phyloP scores from a whole-genome alignment of 2,113 vertebrate genomes.

The Urocolius indicus region DNA sequence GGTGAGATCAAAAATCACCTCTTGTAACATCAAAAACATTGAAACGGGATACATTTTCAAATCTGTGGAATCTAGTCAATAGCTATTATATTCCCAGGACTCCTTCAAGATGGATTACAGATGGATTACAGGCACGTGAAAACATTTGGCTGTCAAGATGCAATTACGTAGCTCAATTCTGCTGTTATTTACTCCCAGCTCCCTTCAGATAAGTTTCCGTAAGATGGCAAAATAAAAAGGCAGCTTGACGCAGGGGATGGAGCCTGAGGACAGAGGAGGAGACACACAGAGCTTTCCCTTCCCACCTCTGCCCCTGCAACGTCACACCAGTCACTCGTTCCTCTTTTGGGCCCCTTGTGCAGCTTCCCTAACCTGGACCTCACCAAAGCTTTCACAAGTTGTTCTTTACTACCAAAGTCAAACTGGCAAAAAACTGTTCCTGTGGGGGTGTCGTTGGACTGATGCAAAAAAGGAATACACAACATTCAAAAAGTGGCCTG shows the following conservation, averaged over 20 bases:
- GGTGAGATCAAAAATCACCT: not conserved
- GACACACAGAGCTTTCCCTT: not conserved
- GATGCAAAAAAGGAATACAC: fast-evolving
- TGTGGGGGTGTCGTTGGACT: fast-evolving
- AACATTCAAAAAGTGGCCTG: not conserved
- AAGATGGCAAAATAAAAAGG: not conserved
- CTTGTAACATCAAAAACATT: not conserved
- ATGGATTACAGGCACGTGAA: not conserved
- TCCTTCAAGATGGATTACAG: not conserved
- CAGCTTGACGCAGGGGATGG: fast-evolving
- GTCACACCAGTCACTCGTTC: not conserved
- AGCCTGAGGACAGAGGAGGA: not conserved
- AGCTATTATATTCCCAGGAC: not conserved
- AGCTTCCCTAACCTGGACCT: not conserved
- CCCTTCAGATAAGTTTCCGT: too few relatives aligned
- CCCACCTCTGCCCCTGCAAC: not conserved
- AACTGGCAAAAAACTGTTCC: not conserved
- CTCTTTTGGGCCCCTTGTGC: not conserved
- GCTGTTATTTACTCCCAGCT: not conserved
- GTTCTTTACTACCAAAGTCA: not conserved
- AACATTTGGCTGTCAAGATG: not conserved
- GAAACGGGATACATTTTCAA: not conserved
- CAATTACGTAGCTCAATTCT: not conserved
- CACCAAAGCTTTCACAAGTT: not conserved
- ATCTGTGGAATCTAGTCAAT: not conserved